A percentile compares a stretch with the other conserved stretches of the same genome.
phyloP scores from a whole-genome alignment of 2,113 vertebrate species.

The Reinhardtius hippoglossoides region DNA sequence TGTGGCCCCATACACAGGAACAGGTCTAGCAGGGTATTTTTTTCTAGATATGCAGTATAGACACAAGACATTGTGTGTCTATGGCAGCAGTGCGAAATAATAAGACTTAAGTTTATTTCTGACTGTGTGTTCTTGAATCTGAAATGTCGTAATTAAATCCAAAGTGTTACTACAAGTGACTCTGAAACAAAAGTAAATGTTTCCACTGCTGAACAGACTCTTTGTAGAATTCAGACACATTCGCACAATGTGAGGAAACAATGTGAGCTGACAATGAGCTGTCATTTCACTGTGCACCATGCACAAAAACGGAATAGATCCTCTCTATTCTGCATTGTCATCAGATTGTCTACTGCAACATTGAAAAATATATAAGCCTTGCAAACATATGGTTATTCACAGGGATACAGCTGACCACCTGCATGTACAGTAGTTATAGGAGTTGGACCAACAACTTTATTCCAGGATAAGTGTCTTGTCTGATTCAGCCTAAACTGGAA shows the following conservation, averaged over 20 bases:
- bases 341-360: not conserved
- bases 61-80: not conserved
- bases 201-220: not conserved
- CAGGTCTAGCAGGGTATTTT: not conserved
- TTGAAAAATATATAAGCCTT: not conserved
- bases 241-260: not conserved
- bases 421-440: too few species aligned
- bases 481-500: not conserved
- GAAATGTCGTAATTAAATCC: conserved; percentile 1
- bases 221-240: conserved; percentile 3
- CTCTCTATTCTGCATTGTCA: not conserved
- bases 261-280: not conserved
- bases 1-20: not conserved
- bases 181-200: conserved; percentile 1
- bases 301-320: not conserved
- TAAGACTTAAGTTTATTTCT: not conserved
- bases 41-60: not conserved
- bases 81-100: not conserved
- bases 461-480: not conserved
- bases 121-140: not conserved
- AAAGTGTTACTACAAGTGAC: not conserved
- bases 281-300: not conserved
- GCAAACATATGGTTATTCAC: not conserved
- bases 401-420: too few species aligned
- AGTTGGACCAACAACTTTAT: not conserved